Percentiles rank a stretch among this genome's conserved stretches.
These are phyloP conservation scores for Oxyruncus cristatus DNA, from an alignment of 2,113 vertebrate species.

Conservation along the genomic window DNA sequence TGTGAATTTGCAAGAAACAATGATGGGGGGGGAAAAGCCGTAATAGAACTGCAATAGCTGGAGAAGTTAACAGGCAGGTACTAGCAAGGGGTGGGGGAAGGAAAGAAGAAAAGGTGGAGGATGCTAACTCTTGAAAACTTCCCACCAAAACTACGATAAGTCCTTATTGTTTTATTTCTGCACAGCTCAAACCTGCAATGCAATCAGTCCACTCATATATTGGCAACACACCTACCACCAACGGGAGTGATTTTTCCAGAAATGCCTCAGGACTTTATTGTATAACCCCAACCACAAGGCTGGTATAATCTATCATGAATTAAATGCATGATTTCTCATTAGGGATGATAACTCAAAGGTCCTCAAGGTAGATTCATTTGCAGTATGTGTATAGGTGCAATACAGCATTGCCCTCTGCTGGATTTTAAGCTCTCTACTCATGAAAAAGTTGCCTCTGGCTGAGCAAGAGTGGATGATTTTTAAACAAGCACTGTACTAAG, in stretches of 20 bases:
- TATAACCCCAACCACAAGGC: neutral
- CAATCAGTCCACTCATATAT: neutral
- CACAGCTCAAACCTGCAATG: neutral
- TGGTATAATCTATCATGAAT: neutral
- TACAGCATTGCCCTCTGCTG: conserved; percentile 68
- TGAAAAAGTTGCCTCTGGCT: neutral
- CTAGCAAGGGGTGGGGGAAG: neutral
- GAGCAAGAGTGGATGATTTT: neutral
- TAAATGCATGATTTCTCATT: conserved; percentile 7
- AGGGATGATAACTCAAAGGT: conserved; percentile 17
- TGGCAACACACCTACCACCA: neutral
- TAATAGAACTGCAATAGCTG: neutral
- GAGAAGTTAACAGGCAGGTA: neutral
- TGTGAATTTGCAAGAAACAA: neutral
- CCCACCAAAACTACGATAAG: neutral
- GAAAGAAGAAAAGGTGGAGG: neutral
- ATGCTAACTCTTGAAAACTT: neutral
- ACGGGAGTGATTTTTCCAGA: neutral
- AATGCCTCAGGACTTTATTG: neutral
- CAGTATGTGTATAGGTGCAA: neutral
- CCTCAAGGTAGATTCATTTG: neutral
- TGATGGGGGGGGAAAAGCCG: fast-evolving
- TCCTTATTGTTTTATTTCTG: neutral
- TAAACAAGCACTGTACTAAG: neutral
- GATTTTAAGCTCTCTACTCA: conserved; percentile 1